Evolutionary conservation across 1,140 invertebrate genomes (phyloP), one percentile per base, ranked within the genome.

Genomic region (Trialeurodes vaporariorum): DNA sequence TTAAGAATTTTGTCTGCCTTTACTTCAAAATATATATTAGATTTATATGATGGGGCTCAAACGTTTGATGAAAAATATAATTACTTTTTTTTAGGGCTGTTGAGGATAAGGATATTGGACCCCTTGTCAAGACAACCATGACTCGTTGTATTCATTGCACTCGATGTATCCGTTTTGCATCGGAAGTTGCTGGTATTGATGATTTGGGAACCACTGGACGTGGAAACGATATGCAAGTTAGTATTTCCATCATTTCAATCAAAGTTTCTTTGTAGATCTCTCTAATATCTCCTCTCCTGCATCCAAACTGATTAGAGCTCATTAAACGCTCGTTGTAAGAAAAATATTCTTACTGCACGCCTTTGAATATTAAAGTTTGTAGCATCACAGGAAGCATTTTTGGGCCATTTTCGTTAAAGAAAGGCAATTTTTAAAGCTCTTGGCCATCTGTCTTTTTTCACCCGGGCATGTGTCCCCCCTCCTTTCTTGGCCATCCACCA

Each of bases 91-190:
- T 66, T 72, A 90, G 96, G 73, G 96, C 97, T 74, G 96, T 99
- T 1, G 97, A 99, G 81, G 97, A 99, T 78, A 99, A 99, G 80
- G 93, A 99, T 81, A 89, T 99, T 72, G 98, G 98, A 1, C 98
- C 98, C 21, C 79, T 99, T 34, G 89, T 99, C 1, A 99, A 99
- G 79, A 99, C 97, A 0, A 90, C 97, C n/a, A 99, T 99, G 98
- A 99, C 96, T 0, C 85, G 98, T 65, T 99, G 98, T 79, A 99
- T 99, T 77, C 98, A 99, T 77, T 99, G 98, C 78, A 99, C 98
- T 0, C 84, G 98, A 23, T 99, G 98, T 78, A 94, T 99, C 72
- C 85, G 98, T 68, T 96, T 96, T 80, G 93, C 92, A 1, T 97
- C 93, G 59, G 96, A 99, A 84, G 87, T 99, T 27, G 96, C 96